Evolutionary conservation across 2,888 invertebrate species (phyloP).

Genomic region (Cheilosia vulpina): DNA sequence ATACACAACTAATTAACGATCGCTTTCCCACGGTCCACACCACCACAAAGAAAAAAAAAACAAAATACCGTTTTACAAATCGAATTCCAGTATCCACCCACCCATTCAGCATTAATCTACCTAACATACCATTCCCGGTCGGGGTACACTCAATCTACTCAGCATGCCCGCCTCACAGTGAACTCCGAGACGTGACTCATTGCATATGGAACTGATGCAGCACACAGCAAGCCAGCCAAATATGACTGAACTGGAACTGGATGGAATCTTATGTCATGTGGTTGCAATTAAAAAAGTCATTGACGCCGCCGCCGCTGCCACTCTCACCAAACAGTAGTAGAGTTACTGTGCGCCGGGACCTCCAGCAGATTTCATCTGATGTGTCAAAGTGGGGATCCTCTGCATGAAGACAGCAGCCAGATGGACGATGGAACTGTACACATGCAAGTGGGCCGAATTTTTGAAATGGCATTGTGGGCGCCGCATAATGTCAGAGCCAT

Average conservation of each 20-base stretch:
- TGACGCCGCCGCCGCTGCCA: conserved; percentile 59
- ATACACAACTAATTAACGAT: conserved; percentile 64
- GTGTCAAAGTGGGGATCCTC: conserved; percentile 52
- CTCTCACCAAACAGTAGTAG: conserved; percentile 34
- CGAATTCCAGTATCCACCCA: conserved; percentile 71
- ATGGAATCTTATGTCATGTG: conserved; percentile 60
- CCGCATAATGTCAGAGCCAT: conserved; percentile 28
- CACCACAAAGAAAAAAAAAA: conserved; percentile 1
- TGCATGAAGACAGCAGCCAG: not conserved
- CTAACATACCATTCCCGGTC: conserved; percentile 58
- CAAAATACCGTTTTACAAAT: conserved; percentile 66
- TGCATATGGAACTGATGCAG: conserved; percentile 46
- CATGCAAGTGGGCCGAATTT: conserved; percentile 19
- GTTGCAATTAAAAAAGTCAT: conserved; percentile 74
- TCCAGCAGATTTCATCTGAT: conserved; percentile 37
- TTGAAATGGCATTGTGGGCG: conserved; percentile 57
- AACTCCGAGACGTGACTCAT: conserved; percentile 55
- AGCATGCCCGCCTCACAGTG: conserved; percentile 8
- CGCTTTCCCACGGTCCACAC: conserved; percentile 69
- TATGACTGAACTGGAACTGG: conserved; percentile 3
- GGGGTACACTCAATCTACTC: conserved; percentile 19
- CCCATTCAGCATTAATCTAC: conserved; percentile 53
- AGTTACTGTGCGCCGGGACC: conserved; percentile 28
- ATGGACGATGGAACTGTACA: no score
- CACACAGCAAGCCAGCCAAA: no score